phyloP scores from a whole-genome alignment of 2,888 invertebrate species.

The Eustalomyia histrio region DNA sequence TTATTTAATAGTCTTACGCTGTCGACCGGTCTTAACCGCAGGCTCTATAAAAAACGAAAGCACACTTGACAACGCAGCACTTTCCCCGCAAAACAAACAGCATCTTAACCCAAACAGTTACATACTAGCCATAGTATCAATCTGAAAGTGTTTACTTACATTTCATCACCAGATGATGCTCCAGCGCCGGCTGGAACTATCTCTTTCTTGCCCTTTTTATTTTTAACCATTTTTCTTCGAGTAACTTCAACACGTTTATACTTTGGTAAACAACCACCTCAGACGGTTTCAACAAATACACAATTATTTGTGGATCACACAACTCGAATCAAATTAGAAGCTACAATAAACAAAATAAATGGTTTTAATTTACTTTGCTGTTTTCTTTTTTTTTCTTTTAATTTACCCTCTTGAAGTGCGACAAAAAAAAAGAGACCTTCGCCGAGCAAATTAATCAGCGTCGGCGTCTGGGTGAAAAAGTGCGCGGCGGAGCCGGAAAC shows the following conservation, averaged over 20 bases:
- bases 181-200: slow-evolving; percentile 79
- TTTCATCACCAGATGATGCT: slow-evolving; percentile 84
- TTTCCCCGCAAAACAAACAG: slow-evolving; percentile 46
- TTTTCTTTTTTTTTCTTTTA: neutral
- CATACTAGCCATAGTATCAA: no score
- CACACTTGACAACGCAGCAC: slow-evolving; percentile 67
- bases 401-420: slow-evolving; percentile 42
- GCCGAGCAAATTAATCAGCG: no score
- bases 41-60: no score
- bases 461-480: no score
- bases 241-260: slow-evolving; percentile 79
- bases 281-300: slow-evolving; percentile 61
- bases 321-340: slow-evolving; percentile 52
- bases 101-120: slow-evolving; percentile 22
- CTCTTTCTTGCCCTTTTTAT: slow-evolving; percentile 90
- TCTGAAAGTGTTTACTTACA: slow-evolving; percentile 84
- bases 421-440: no score
- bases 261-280: slow-evolving; percentile 67
- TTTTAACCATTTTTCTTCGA: slow-evolving; percentile 85
- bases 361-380: no score
- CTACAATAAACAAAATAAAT: neutral
- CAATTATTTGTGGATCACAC: slow-evolving; percentile 58
- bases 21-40: no score
- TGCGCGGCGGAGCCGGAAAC: no score
- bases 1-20: no score